phyloP scores from a whole-genome alignment of 2,888 invertebrate genomes.

The Dorcus parallelipipedus region DNA sequence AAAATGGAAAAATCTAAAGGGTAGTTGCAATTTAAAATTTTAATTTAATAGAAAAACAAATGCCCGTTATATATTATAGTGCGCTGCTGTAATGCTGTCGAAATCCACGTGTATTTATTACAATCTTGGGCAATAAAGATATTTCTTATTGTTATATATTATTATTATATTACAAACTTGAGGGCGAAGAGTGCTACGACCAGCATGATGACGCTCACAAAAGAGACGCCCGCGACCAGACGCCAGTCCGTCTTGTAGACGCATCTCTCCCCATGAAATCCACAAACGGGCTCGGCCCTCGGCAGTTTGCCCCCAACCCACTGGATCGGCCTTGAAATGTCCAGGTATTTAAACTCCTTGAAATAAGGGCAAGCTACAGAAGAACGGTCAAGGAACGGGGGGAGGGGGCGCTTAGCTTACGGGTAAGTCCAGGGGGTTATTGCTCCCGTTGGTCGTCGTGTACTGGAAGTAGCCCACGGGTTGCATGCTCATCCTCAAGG shows the following conservation, averaged over 20 bases:
- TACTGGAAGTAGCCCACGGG: conserved; percentile 77
- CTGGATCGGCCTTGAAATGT: conserved; percentile 61
- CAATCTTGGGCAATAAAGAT: too few species aligned
- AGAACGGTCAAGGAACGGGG: neutral
- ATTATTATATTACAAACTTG: conserved; percentile 51
- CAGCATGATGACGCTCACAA: conserved; percentile 62
- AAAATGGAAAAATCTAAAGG: too few species aligned
- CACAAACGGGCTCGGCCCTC: conserved; percentile 76
- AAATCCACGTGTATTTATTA: too few species aligned
- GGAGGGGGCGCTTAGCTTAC: conserved; percentile 45
- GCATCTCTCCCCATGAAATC: conserved; percentile 76
- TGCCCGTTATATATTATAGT: too few species aligned
- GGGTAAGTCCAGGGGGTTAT: conserved; percentile 56
- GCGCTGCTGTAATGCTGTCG: too few species aligned
- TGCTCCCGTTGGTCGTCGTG: conserved; percentile 49
- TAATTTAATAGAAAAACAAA: too few species aligned
- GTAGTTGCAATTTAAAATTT: too few species aligned
- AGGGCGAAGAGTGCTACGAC: conserved; percentile 65
- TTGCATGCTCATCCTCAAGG: conserved; percentile 67
- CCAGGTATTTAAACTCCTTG: conserved; percentile 63
- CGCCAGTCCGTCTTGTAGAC: conserved; percentile 63
- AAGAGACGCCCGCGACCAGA: conserved; percentile 60
- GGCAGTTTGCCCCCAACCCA: conserved; percentile 79
- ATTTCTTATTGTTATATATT: neutral
- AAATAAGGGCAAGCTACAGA: neutral